These are phyloP conservation scores for Lasioglossum marginatum DNA, from an alignment of 2,888 invertebrate genomes.

Conservation along the genomic window DNA sequence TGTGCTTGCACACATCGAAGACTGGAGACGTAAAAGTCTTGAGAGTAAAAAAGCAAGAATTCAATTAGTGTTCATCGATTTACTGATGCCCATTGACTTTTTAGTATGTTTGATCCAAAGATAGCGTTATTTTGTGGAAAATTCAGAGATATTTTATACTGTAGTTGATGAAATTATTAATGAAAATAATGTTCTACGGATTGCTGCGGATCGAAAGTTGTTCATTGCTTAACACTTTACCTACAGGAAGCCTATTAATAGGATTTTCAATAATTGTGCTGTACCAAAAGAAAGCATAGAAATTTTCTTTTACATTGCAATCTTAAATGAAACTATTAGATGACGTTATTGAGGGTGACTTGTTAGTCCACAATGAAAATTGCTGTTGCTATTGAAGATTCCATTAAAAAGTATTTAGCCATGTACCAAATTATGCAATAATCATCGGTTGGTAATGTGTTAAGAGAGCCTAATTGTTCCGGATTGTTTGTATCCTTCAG, in stretches of 20 bases:
- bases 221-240: neutral
- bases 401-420: no score
- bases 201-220: neutral
- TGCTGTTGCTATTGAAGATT: no score
- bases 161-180: no score
- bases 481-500: conserved; percentile 25
- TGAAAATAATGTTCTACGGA: neutral
- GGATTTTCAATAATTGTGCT: no score
- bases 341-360: no score
- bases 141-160: no score
- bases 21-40: neutral
- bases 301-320: no score
- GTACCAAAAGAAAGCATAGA: no score
- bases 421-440: no score
- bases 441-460: neutral
- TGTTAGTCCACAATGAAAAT: no score
- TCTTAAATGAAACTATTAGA: no score
- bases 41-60: neutral
- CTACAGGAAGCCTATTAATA: no score
- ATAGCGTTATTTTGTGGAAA: neutral
- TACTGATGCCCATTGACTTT: neutral
- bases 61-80: neutral
- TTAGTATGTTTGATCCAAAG: neutral
- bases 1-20: neutral
- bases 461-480: conserved; percentile 46